A percentile compares a stretch with the other conserved stretches of the same genome.
These are phyloP conservation scores for Ailuropoda melanoleuca DNA, from an alignment of 2,113 vertebrate species.

Conservation along the genomic window DNA sequence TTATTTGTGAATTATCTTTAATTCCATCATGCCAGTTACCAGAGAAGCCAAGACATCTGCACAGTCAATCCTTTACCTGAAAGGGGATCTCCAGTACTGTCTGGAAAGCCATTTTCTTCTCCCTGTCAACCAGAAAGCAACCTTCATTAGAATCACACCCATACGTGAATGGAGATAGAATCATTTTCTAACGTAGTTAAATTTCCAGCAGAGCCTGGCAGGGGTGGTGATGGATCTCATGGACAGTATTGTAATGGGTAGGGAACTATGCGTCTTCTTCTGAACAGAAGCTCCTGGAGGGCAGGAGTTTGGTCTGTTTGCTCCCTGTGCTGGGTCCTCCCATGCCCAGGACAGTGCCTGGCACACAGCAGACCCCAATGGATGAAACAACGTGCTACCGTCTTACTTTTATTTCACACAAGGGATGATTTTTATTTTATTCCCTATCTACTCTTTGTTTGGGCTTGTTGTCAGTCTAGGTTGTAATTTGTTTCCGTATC, in stretches of 20 bases:
- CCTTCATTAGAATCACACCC: constrained; percentile 56
- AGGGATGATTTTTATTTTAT: background rate
- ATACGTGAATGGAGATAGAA: background rate
- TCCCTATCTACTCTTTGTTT: background rate
- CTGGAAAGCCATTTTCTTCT: constrained; percentile 84
- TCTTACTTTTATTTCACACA: background rate
- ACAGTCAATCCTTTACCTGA: constrained; percentile 79
- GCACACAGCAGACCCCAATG: background rate
- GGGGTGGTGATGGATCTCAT: background rate
- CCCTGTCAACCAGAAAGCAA: constrained; percentile 80
- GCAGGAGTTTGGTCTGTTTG: background rate
- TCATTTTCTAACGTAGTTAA: background rate
- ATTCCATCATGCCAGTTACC: background rate
- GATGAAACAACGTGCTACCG: background rate
- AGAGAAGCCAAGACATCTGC: background rate
- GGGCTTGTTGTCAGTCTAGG: background rate
- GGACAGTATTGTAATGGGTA: too few species aligned
- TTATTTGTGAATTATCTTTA: background rate
- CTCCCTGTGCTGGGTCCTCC: background rate
- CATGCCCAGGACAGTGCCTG: background rate
- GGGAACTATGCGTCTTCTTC: fast-evolving
- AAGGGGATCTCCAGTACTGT: constrained; percentile 77
- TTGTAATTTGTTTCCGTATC: background rate
- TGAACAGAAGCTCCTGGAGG: background rate
- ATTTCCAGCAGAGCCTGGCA: background rate